Base-by-base conservation (phyloP, 2,113 vertebrate species). In the Desmodus rotundus region DNA sequence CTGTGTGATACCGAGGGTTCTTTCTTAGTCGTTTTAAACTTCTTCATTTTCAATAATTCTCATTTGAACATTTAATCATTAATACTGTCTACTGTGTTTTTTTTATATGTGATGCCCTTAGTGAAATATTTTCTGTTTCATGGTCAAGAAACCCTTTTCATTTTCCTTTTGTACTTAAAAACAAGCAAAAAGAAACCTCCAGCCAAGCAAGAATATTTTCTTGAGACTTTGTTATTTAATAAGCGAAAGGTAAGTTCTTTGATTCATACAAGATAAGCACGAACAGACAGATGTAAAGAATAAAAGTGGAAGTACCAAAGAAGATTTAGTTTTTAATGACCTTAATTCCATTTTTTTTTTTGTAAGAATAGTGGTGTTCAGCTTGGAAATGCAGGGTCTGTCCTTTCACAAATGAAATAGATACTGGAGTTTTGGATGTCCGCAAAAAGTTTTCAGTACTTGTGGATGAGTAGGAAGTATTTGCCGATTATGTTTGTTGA, bases 31-130 rank as follows among this genome's bases (percentile, higher is more conserved):
- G 58, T 86, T 94, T 93, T 50, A 24, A 45, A n/a, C 10, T 38
- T 70, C 89, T 54, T 92, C 61, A 74, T 4, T 47, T 83, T 56
- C 28, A 65, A 31, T 93, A 56, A 61, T 45, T 87, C 19, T 68
- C 33, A 68, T 91, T 88, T 84, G 38, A 81, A 76, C 31, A 93
- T 91, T 96, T 89, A 52, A 24, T 89, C 84, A 47, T 74, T 89
- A 93, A 28, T 74, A 47, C 70, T 89, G 4, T 61, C 17, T 33
- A 47, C 50, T 17, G n/a, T 92, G 76, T n/a, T 94, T 52, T 52
- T 63, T 63, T 63, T 33, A 15, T 31, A 20, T 58, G 20, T 43
- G 6, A 0, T 81, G 85, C 3, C 41, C 12, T 20, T 70, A 41
- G 19, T 54, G 33, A 80, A 81, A 36, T 89, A 56, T 24, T 86